A percentile compares a stretch with the other conserved stretches of the same genome.
phyloP scores from a whole-genome alignment of 2,113 vertebrate genomes.

The Eulacestoma nigropectus region DNA sequence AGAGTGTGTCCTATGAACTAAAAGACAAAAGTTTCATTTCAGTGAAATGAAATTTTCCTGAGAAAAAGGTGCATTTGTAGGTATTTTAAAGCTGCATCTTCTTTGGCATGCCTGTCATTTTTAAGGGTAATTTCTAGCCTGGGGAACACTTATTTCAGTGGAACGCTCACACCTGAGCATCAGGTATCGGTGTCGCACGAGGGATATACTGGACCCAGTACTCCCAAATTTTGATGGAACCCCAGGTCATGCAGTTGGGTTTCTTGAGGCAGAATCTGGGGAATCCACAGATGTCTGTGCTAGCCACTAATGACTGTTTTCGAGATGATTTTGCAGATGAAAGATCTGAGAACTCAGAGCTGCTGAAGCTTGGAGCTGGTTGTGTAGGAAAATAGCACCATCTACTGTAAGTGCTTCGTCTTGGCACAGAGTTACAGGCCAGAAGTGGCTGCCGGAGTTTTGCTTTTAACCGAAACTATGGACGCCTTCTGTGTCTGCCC shows the following conservation, averaged over 20 bases:
- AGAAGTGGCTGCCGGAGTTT: not conserved
- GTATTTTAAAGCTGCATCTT: not conserved
- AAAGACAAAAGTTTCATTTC: not conserved
- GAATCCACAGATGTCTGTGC: not conserved
- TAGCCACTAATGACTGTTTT: not conserved
- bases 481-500: not conserved
- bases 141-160: not conserved
- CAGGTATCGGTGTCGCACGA: accelerated
- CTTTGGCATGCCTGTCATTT: not conserved
- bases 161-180: not conserved
- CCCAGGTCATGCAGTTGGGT: accelerated
- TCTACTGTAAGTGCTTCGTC: not conserved
- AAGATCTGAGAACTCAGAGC: accelerated
- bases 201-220: accelerated
- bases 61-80: not conserved
- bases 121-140: not conserved
- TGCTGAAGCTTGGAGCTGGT: not conserved
- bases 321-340: not conserved
- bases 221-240: not conserved
- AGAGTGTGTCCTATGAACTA: not conserved
- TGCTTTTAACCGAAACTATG: not conserved
- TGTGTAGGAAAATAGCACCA: constrained; percentile 45
- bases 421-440: not conserved
- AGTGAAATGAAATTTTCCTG: not conserved
- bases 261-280: not conserved